Evolutionary conservation across 64 coral and sea anemone species (phyloP).

Genomic region (Stichodactyla helianthus): DNA sequence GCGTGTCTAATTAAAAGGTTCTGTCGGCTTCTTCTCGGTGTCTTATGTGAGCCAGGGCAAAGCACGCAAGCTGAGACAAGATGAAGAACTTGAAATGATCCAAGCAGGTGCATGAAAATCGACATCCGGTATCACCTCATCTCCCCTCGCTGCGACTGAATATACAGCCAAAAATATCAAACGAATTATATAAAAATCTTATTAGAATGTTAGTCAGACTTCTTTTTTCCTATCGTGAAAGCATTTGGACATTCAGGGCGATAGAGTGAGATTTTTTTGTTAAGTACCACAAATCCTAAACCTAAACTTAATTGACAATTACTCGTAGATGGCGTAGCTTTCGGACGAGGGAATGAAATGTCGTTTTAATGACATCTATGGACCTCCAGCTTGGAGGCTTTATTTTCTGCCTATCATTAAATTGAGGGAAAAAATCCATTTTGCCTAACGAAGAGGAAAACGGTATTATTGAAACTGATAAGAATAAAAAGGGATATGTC

Average conservation of each 20-base stretch:
- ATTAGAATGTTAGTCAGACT: background rate
- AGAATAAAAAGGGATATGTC: background rate
- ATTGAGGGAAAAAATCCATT: background rate
- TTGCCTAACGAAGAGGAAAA: background rate
- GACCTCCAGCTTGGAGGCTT: conserved; percentile 7
- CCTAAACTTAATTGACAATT: background rate
- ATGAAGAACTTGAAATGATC: conserved; percentile 8
- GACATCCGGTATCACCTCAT: background rate
- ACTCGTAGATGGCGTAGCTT: conserved; percentile 5
- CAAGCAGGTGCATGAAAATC: background rate
- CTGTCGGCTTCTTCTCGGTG: background rate
- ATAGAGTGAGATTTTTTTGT: background rate
- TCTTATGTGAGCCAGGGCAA: background rate
- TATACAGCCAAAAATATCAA: background rate
- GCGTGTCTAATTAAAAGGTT: conserved; percentile 12
- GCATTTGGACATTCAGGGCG: background rate
- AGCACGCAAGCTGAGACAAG: background rate
- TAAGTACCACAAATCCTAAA: background rate
- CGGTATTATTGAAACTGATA: background rate
- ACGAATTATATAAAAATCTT: conserved; percentile 1
- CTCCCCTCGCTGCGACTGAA: background rate
- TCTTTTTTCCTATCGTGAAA: background rate
- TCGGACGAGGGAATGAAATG: background rate
- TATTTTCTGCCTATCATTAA: background rate
- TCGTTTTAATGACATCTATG: background rate